Evolutionary conservation across 2,888 invertebrate species (phyloP), one percentile per base, ranked within the genome.

Genomic region (Phalangium opilio): DNA sequence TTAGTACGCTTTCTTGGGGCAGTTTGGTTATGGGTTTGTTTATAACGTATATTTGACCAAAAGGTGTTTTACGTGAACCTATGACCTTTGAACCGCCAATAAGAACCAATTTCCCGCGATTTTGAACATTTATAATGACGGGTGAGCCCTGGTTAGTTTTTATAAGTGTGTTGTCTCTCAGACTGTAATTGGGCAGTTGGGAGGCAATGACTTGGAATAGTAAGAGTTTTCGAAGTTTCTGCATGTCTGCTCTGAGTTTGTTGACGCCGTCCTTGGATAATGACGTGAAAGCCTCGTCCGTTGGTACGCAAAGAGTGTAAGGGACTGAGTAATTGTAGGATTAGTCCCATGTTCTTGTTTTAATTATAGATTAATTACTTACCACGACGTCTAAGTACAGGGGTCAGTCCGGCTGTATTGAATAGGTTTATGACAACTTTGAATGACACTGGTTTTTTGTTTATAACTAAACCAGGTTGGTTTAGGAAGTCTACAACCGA

Each of bases 11-110:
- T 4, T 44, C 53, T 1, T 50, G 27, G 11, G 62, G 62, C 12
- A 58, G 45, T 10, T 60, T 61, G 21, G 59, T 57, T 53, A 62
- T 46, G 3, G 62, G 58, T 42, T 55, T 49, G 48, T 57, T 56
- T n/a, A 63, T 48, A 14, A 61, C 60, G 50, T 63, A 62, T 42
- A 63, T 56, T 17, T 61, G 57, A 2, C 63, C 63, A 49, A 17
- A 17, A 12, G 10, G 4, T 3, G 38, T 18, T 18, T 17, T 17
- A n/a, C 15, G 15, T 10, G 38, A 38, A 3, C 15, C 38, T 8
- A 38, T 18, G 2, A 38, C 15, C 15, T 14, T 10, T n/a, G 38
- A 38, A 12, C 38, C 38, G 15, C 38, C 38, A 38, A 38, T 38
- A 10, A 38, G 4, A 3, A 27, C 27, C 8, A 7, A 8, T 8